Percentiles rank a stretch among this genome's conserved stretches.
phyloP scores from a whole-genome alignment of 2,113 vertebrate genomes.

The Corythaeola cristata region DNA sequence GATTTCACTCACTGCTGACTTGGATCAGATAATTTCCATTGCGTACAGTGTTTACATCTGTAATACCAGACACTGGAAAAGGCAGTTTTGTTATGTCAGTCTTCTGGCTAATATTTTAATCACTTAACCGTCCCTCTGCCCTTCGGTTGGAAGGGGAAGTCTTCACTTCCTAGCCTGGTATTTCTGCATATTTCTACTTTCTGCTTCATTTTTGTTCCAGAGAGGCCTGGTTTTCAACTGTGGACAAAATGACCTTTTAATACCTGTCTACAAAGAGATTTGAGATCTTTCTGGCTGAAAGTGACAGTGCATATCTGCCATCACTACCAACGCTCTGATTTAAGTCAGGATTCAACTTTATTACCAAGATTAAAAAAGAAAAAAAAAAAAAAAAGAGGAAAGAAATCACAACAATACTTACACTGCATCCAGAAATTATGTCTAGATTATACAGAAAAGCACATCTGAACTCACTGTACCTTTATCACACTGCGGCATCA shows the following conservation, averaged over 20 bases:
- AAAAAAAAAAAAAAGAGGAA: neutral
- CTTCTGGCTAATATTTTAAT: neutral
- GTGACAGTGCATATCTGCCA: neutral
- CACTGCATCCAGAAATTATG: neutral
- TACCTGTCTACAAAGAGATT: neutral
- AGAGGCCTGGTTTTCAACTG: neutral
- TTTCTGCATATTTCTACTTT: constrained; percentile 8
- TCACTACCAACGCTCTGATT: neutral
- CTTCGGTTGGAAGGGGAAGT: neutral
- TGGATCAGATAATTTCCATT: neutral
- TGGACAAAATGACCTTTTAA: neutral
- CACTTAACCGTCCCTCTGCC: neutral
- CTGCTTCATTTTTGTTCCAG: neutral
- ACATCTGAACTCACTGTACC: neutral
- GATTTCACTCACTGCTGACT: neutral
- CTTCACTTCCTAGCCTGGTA: neutral
- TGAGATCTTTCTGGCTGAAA: neutral
- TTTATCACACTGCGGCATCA: neutral
- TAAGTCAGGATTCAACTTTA: neutral
- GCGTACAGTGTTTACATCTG: neutral
- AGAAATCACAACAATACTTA: neutral
- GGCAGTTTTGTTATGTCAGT: neutral
- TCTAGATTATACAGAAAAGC: neutral
- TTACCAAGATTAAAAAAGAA: neutral
- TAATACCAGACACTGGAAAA: neutral